phyloP scores from a whole-genome alignment of 2,888 invertebrate species.

The Hirtodrosophila confusa region DNA sequence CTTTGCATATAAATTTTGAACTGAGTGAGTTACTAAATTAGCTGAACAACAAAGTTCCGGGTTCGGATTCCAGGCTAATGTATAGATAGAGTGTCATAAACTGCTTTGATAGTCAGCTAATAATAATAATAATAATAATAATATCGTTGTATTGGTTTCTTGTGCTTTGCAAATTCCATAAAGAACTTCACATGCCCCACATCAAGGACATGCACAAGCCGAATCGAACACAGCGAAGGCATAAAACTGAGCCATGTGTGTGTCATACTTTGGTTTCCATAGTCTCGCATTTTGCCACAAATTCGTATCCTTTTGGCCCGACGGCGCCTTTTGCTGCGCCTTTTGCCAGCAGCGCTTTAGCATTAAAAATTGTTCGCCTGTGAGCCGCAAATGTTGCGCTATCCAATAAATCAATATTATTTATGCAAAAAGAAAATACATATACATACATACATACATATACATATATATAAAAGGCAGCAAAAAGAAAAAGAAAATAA shows the following conservation, averaged over 20 bases:
- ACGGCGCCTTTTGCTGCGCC: conserved; percentile 1
- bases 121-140: too few relatives aligned
- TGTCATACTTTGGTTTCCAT: conserved; percentile 64
- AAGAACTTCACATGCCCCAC: conserved; percentile 19
- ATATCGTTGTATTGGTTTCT: background rate
- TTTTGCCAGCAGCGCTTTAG: conserved; percentile 45
- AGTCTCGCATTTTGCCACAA: conserved; percentile 31
- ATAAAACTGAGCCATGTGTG: conserved; percentile 69
- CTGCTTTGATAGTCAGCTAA: too few relatives aligned
- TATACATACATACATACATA: too few relatives aligned
- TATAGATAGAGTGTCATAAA: too few relatives aligned
- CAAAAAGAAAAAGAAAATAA: conserved; percentile 22
- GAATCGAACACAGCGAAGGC: conserved; percentile 45
- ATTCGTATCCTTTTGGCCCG: background rate
- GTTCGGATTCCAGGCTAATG: too few relatives aligned
- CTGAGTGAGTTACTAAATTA: too few relatives aligned
- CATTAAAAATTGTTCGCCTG: conserved; percentile 73
- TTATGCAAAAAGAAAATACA: conserved; percentile 59
- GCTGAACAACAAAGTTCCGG: too few relatives aligned
- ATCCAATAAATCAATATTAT: conserved; percentile 79
- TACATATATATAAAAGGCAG: background rate
- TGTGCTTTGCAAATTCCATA: background rate
- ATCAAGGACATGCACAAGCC: conserved; percentile 25
- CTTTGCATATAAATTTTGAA: too few relatives aligned
- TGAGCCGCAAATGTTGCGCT: conserved; percentile 75